Conservation (phyloP, 2,113 vertebrate species). For the Scatophagus argus region DNA sequence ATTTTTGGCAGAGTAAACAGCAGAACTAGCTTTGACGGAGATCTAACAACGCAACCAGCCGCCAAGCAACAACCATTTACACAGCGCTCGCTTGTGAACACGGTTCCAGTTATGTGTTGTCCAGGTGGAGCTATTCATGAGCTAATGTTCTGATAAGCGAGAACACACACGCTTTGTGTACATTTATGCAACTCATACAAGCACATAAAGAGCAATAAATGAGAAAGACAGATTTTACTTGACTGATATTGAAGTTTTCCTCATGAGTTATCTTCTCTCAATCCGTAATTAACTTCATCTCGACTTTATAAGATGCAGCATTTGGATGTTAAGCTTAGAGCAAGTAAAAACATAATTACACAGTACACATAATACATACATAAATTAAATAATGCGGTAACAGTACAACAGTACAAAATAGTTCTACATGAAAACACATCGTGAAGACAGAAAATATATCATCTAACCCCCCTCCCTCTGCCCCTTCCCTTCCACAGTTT, state of each 20-base stretch:
- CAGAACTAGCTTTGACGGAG: constrained; percentile 45
- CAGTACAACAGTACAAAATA: not conserved
- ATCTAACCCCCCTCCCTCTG: not conserved
- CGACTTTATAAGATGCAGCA: not conserved
- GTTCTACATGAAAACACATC: constrained; percentile 7
- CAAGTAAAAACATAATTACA: not conserved
- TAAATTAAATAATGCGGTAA: too few relatives aligned
- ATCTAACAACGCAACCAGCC: constrained; percentile 49
- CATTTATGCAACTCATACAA: constrained; percentile 50
- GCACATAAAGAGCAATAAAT: constrained; percentile 28
- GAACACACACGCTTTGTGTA: constrained; percentile 47
- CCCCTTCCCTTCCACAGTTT: not conserved
- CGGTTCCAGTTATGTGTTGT: constrained; percentile 56
- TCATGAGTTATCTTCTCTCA: not conserved
- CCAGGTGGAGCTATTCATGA: constrained; percentile 67
- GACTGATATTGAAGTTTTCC: not conserved
- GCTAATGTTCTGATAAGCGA: constrained; percentile 67
- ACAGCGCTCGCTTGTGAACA: constrained; percentile 42
- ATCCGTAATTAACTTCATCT: not conserved
- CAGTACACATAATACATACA: too few relatives aligned
- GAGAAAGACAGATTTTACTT: not conserved
- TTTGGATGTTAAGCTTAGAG: not conserved
- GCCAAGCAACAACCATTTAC: constrained; percentile 66
- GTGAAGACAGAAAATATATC: not conserved
- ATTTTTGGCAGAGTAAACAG: constrained; percentile 60